These are phyloP conservation scores for Nannoperca australis DNA, from an alignment of 2,797 vertebrate genomes.

Conservation along the genomic window DNA sequence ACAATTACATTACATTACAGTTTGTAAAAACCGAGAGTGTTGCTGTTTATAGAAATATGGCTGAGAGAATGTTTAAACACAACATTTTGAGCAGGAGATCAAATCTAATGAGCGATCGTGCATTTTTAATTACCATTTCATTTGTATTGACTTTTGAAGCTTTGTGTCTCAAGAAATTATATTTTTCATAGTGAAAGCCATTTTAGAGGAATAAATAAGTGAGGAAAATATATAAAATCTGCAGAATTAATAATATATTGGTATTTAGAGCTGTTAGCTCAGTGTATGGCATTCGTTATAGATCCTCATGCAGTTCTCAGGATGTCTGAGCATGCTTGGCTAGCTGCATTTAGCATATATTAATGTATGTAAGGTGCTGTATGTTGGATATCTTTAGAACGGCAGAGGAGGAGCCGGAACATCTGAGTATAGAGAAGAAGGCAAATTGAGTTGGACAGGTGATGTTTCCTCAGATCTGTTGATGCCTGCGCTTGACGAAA, in stretches of 20 bases:
- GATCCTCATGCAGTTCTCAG: constrained; percentile 69
- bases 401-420: constrained; percentile 2
- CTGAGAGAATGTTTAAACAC: constrained; percentile 18
- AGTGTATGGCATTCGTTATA: constrained; percentile 10
- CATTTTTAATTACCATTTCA: constrained; percentile 23
- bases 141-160: constrained; percentile 10
- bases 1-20: neutral
- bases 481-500: constrained; percentile 54
- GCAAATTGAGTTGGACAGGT: constrained; percentile 53
- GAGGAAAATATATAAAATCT: neutral
- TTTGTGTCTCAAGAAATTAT: neutral
- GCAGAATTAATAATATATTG: neutral
- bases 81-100: constrained; percentile 33
- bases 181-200: neutral
- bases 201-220: neutral
- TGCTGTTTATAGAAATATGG: constrained; percentile 2
- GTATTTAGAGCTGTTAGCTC: neutral
- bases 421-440: constrained; percentile 22
- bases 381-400: constrained; percentile 42
- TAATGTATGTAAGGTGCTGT: constrained; percentile 45
- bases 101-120: constrained; percentile 21
- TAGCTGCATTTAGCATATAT: constrained; percentile 60
- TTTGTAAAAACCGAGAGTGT: neutral
- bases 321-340: constrained; percentile 61
- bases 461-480: constrained; percentile 38